Evolutionary conservation across 2,888 invertebrate species (phyloP).

Genomic region (Drosophila yooni): DNA sequence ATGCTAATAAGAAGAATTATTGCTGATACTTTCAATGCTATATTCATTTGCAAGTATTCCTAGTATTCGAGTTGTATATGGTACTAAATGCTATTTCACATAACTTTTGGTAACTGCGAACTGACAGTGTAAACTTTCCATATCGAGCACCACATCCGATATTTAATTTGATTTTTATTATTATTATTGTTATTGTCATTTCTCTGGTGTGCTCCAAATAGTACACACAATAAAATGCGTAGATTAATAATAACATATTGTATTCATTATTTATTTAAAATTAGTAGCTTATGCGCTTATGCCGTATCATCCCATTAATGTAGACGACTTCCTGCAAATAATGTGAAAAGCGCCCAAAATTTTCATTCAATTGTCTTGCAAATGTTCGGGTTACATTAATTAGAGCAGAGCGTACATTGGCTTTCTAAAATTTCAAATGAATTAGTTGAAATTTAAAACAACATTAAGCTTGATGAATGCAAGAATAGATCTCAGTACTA

Average conservation of each 20-base stretch:
- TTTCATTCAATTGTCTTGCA: slow-evolving; percentile 45
- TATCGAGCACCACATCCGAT: slow-evolving; percentile 25
- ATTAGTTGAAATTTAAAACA: neutral
- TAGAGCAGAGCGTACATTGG: slow-evolving; percentile 59
- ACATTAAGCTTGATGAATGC: neutral
- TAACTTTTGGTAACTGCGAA: neutral
- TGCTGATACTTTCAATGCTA: neutral
- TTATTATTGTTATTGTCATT: neutral
- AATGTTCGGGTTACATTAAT: slow-evolving; percentile 45
- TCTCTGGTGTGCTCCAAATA: slow-evolving; percentile 39
- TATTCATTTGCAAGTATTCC: neutral
- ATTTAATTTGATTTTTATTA: neutral
- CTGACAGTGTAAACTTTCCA: slow-evolving; percentile 24
- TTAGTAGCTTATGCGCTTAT: neutral
- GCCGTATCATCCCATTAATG: slow-evolving; percentile 6
- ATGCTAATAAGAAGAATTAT: neutral
- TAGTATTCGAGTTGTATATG: neutral
- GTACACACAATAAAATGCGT: slow-evolving; percentile 30
- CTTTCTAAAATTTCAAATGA: slow-evolving; percentile 21
- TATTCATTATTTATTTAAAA: slow-evolving; percentile 4
- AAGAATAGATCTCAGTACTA: slow-evolving; percentile 28
- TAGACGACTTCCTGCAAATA: slow-evolving; percentile 29
- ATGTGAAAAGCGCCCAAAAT: slow-evolving; percentile 20
- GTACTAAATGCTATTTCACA: neutral
- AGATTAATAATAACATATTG: slow-evolving; percentile 6